These are phyloP conservation scores for Dryobates pubescens DNA, from an alignment of 2,797 vertebrate genomes.

Conservation along the genomic window DNA sequence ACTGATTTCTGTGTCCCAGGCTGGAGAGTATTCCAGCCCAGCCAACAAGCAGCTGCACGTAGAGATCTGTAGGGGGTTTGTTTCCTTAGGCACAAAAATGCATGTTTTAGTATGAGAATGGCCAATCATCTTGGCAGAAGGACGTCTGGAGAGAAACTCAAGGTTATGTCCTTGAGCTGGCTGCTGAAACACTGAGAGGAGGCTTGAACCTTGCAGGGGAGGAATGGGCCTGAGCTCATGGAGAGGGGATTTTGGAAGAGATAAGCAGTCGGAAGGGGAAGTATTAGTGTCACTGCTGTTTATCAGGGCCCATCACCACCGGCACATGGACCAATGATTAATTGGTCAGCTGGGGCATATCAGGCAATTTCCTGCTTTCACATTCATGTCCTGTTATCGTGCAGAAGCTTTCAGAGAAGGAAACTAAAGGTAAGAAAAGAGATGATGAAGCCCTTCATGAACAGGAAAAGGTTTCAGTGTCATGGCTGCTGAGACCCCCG, in stretches of 20 bases:
- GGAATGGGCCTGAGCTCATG: neutral
- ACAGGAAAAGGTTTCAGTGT: neutral
- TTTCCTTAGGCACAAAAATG: neutral
- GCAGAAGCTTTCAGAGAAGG: neutral
- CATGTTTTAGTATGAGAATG: neutral
- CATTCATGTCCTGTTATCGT: neutral
- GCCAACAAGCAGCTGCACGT: neutral
- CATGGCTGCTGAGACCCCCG: accelerated
- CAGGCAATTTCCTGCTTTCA: neutral
- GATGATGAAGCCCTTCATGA: neutral
- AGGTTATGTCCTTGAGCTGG: neutral
- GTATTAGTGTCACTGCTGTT: neutral
- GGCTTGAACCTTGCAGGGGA: accelerated
- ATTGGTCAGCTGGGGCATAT: neutral
- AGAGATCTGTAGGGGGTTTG: neutral
- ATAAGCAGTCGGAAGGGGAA: neutral
- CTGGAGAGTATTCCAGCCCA: neutral
- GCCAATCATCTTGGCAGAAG: accelerated
- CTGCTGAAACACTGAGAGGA: accelerated
- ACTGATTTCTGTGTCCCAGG: neutral
- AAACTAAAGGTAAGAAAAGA: neutral
- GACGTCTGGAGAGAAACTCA: neutral
- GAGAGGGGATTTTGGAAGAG: neutral
- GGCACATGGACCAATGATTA: neutral
- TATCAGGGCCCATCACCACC: neutral